A percentile compares a stretch with the other conserved stretches of the same genome.
Evolutionary conservation across 2,797 vertebrate species (phyloP).

Genomic region (Tapera naevia): DNA sequence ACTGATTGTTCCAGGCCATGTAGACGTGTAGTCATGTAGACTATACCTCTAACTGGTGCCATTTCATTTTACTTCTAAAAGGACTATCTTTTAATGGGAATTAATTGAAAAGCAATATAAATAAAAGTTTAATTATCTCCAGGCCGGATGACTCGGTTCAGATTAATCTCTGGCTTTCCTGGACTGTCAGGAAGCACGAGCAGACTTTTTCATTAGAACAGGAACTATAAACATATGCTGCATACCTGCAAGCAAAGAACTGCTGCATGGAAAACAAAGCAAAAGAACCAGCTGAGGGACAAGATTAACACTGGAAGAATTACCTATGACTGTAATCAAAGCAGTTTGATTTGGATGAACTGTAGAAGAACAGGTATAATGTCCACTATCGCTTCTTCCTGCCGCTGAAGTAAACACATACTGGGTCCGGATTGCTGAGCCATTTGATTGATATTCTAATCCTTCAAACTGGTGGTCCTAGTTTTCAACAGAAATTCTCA

Average conservation of each 20-base stretch:
- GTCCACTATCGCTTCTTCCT: conserved; percentile 57
- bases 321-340: conserved; percentile 79
- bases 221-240: background rate
- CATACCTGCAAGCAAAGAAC: background rate
- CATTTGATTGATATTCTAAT: conserved; percentile 45
- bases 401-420: conserved; percentile 60
- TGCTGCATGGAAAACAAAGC: background rate
- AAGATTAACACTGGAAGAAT: background rate
- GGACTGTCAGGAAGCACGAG: background rate
- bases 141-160: background rate
- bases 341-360: conserved; percentile 68
- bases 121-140: background rate
- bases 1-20: background rate
- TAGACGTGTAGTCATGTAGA: background rate
- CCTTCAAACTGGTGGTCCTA: conserved; percentile 62
- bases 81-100: background rate
- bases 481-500: conserved; percentile 55
- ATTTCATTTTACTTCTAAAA: background rate
- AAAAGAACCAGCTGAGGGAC: background rate
- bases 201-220: background rate
- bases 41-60: background rate
- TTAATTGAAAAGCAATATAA: background rate
- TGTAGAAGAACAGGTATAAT: conserved; percentile 77
- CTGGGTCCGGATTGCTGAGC: conserved; percentile 64
- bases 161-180: background rate